Base-by-base conservation (phyloP, 2,797 vertebrate genomes). In the Rhinophrynus dorsalis region DNA sequence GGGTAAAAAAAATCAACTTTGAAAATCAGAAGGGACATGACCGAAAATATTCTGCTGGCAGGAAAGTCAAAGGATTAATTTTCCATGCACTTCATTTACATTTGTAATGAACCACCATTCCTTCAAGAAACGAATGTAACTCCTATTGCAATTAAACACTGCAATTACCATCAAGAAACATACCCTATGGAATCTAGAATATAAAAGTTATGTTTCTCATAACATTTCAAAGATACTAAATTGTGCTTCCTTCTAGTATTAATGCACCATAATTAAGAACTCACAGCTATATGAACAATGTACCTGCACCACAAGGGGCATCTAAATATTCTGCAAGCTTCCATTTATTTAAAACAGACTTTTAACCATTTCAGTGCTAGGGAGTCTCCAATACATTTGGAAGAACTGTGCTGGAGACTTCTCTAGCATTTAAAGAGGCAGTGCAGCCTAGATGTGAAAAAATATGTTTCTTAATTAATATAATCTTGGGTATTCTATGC, bases 131-230 rank as follows among this genome's bases (percentile, higher is more conserved):
- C 15, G 27, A 51, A 47, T 64, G 33, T 38, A 57, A 30, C 27
- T 42, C 52, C 35, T 40, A 24, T 42, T 38, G 32, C 60, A 71
- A 71, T 71, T 71, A 64, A 58, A 65, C 21, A 51, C 17, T 38
- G 56, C 61, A 72, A 65, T 64, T 65, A 58, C 63, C 68, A 65
- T 64, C 38, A 71, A 35, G 50, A 62, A 48, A 71, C 27, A 33
- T 32, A 18, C 59, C 51, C 15, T 56, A 20, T 37, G 51, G 50
- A 38, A 30, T 40, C 8, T 18, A 23, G 23, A 45, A 27, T 32
- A 40, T n/a, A 29, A 11, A 42, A 24, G 35, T 61, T 26, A 68
- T 47, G 20, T 55, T 8, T 47, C 18, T 15, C 11, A 48, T 52
- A 42, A 32, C 23, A 52, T 59, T 32, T 59, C 17, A 32, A 11